Percentiles rank a stretch among this genome's conserved stretches.
Evolutionary conservation across 2,888 invertebrate species (phyloP).

Genomic region (Escarpia spicata): DNA sequence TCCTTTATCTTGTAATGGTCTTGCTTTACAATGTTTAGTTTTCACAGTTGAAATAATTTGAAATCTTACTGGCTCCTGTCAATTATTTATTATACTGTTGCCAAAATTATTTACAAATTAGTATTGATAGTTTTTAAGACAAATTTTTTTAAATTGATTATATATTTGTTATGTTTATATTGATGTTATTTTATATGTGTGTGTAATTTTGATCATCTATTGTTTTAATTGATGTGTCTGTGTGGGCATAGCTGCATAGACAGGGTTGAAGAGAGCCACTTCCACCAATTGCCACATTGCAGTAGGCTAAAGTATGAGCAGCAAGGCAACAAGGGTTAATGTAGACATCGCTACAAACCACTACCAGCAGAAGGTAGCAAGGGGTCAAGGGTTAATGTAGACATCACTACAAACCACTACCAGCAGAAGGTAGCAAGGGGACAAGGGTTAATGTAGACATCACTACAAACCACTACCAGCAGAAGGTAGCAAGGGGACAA

Average conservation of each 20-base stretch:
- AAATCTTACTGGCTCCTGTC: not conserved
- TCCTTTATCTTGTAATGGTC: not conserved
- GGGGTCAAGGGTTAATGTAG: too few relatives aligned
- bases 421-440: too few relatives aligned
- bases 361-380: too few relatives aligned
- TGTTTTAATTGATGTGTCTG: not conserved
- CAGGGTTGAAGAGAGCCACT: not conserved
- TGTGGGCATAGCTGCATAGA: not conserved
- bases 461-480: too few relatives aligned
- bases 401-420: too few relatives aligned
- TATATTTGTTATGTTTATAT: conserved; percentile 3
- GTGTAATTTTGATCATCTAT: not conserved
- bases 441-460: too few relatives aligned
- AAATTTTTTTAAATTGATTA: not conserved
- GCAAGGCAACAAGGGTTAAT: too few relatives aligned
- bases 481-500: too few relatives aligned
- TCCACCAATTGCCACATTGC: not conserved
- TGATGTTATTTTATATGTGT: not conserved
- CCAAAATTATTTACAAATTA: not conserved
- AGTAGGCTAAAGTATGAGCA: not conserved
- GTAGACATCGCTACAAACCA: too few relatives aligned
- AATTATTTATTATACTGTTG: not conserved
- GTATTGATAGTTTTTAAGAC: not conserved
- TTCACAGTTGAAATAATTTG: not conserved
- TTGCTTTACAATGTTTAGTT: not conserved